Percentiles rank a stretch among this genome's conserved stretches.
Evolutionary conservation across 2,888 invertebrate species (phyloP).

Genomic region (Cynaeus angustus): DNA sequence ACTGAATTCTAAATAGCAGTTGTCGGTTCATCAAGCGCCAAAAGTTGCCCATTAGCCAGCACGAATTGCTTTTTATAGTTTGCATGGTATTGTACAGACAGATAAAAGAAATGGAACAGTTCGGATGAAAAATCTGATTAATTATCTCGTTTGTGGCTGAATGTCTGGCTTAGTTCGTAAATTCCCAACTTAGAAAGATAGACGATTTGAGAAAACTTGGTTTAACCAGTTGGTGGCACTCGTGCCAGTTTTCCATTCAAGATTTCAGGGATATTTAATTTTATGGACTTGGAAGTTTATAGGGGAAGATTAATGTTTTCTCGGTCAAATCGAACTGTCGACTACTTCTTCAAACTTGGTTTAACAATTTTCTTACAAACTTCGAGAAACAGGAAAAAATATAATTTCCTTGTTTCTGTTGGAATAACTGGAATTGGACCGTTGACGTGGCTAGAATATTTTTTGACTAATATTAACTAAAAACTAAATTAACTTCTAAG

Average conservation of each 20-base stretch:
- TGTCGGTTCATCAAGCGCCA: conserved; percentile 27
- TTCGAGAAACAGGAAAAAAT: not conserved
- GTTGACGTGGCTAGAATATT: too few relatives aligned
- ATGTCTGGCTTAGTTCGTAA: conserved; percentile 21
- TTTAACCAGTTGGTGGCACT: conserved; percentile 24
- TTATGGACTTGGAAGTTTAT: conserved; percentile 31
- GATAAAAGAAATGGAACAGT: conserved; percentile 13
- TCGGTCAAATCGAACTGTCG: conserved; percentile 17
- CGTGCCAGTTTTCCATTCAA: conserved; percentile 27
- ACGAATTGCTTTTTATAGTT: not conserved
- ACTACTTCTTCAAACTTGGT: conserved; percentile 20
- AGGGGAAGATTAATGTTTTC: conserved; percentile 25
- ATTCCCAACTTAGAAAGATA: conserved; percentile 9
- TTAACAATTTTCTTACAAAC: conserved; percentile 10
- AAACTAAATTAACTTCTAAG: too few relatives aligned
- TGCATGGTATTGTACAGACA: conserved; percentile 15
- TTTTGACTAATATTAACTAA: too few relatives aligned
- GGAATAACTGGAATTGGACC: not conserved
- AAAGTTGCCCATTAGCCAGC: conserved; percentile 33
- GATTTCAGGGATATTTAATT: conserved; percentile 32
- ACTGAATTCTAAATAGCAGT: conserved; percentile 30
- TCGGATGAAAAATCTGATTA: conserved; percentile 32
- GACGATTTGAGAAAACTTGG: conserved; percentile 28
- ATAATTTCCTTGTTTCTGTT: not conserved
- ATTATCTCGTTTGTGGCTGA: conserved; percentile 28